A percentile compares a stretch with the other conserved stretches of the same genome.
Conservation (phyloP, 37 sponge, comb jelly and placozoan genomes). For the Ephydatia muelleri region DNA sequence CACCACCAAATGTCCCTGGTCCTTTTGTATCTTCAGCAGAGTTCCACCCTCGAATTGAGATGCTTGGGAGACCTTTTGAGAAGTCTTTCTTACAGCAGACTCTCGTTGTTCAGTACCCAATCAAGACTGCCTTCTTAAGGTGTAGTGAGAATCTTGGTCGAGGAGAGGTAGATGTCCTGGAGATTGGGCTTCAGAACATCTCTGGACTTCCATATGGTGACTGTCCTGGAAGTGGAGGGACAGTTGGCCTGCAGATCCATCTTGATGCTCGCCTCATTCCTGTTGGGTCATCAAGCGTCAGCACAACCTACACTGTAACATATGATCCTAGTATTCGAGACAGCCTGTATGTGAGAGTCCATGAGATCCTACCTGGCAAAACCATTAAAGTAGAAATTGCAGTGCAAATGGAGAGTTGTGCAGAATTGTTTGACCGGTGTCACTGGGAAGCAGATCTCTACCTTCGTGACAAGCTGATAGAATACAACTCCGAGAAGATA, state of each 20-base stretch:
- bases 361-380: slow-evolving; percentile 57
- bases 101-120: slow-evolving; percentile 78
- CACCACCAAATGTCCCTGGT: slow-evolving; percentile 78
- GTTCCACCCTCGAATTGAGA: slow-evolving; percentile 63
- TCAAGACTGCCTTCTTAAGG: slow-evolving; percentile 64
- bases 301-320: slow-evolving; percentile 59
- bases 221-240: slow-evolving; percentile 67
- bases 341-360: slow-evolving; percentile 70
- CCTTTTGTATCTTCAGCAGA: slow-evolving; percentile 74
- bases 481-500: slow-evolving; percentile 72
- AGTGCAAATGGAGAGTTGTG: slow-evolving; percentile 73
- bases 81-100: slow-evolving; percentile 56
- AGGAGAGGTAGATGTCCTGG: slow-evolving; percentile 69
- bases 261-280: slow-evolving; percentile 78
- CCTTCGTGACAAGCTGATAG: slow-evolving; percentile 80
- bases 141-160: slow-evolving; percentile 67
- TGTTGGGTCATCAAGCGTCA: slow-evolving; percentile 55
- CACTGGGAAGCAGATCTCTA: slow-evolving; percentile 74
- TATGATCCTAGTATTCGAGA: slow-evolving; percentile 69
- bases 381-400: slow-evolving; percentile 60
- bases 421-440: slow-evolving; percentile 81
- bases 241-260: slow-evolving; percentile 58
- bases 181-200: slow-evolving; percentile 77
- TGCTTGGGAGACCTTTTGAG: slow-evolving; percentile 76
- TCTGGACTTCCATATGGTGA: slow-evolving; percentile 74